Evolutionary conservation across 2,113 vertebrate species (phyloP).

Genomic region (Gopherus evgoodei): DNA sequence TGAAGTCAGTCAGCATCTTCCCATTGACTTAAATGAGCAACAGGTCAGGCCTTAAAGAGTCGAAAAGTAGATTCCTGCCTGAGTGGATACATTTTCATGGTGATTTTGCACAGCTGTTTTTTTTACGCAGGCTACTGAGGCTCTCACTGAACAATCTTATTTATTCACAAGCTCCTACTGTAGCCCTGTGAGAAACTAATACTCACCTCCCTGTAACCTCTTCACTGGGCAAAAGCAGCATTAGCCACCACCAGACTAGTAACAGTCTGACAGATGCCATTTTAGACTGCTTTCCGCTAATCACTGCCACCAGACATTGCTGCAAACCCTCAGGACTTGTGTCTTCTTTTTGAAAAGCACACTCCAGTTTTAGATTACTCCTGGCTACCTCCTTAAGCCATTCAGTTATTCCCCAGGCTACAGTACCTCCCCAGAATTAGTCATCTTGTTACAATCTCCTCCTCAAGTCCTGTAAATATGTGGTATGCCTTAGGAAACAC

Average conservation of each 20-base stretch:
- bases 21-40: neutral
- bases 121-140: neutral
- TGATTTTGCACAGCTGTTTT: neutral
- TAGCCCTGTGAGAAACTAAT: neutral
- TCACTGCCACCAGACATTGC: neutral
- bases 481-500: neutral
- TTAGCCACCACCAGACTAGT: neutral
- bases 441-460: neutral
- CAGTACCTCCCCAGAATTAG: neutral
- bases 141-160: neutral
- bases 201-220: neutral
- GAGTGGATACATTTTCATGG: neutral
- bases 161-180: neutral
- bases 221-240: neutral
- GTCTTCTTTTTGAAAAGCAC: neutral
- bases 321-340: fast-evolving
- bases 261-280: neutral
- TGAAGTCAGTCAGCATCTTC: neutral
- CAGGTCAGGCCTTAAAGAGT: neutral
- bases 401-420: neutral
- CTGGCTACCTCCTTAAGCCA: neutral
- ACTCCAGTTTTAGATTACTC: neutral
- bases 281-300: neutral
- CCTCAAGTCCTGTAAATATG: neutral
- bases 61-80: neutral